Conservation (phyloP, 2,113 vertebrate genomes). For the Centropristis striata region DNA sequence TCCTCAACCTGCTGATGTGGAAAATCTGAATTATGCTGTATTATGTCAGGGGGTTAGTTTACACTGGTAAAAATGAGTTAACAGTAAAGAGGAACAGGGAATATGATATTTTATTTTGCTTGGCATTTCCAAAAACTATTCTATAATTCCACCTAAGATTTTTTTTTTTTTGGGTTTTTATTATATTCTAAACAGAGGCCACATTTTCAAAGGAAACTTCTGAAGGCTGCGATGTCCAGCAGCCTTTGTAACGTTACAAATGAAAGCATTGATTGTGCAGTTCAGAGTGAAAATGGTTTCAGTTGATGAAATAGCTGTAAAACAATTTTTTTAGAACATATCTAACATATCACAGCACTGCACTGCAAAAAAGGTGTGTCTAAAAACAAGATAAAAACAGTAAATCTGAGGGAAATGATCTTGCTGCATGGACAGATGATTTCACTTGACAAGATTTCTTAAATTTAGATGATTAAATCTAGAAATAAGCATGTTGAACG, state of each 20-base stretch:
- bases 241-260: neutral
- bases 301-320: too few species aligned
- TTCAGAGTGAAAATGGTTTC: neutral
- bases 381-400: too few species aligned
- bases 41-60: neutral
- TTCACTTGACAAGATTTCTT: too few species aligned
- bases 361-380: too few species aligned
- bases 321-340: too few species aligned
- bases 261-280: neutral
- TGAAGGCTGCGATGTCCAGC: neutral
- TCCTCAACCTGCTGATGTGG: slow-evolving; percentile 4
- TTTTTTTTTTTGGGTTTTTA: neutral
- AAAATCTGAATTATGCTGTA: neutral
- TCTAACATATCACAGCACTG: too few species aligned
- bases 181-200: neutral
- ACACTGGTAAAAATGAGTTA: neutral
- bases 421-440: too few species aligned
- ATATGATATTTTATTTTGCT: neutral
- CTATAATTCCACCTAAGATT: neutral
- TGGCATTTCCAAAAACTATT: neutral
- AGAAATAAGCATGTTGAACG: too few species aligned
- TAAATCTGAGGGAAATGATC: too few species aligned
- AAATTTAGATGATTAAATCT: too few species aligned
- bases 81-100: neutral
- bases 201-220: neutral